Evolutionary conservation across 2,888 invertebrate genomes (phyloP), one percentile per base, ranked within the genome.

Genomic region (Pyrrhosoma nymphula): DNA sequence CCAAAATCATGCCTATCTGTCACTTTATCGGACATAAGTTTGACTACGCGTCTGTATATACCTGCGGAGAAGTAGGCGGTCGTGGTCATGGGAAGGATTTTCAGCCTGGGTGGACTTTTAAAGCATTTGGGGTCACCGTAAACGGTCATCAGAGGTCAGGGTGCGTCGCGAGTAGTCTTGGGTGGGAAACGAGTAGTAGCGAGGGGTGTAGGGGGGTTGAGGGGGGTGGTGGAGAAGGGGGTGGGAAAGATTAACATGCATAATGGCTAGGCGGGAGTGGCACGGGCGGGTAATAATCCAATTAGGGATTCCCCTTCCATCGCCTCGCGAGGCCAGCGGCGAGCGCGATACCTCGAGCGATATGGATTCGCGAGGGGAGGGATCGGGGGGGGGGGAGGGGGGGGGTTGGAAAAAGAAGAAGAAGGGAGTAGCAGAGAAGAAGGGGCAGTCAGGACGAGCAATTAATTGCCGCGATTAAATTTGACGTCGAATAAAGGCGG

Each of bases 381-480:
- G 69, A n/a, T n/a, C n/a, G 2, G 69, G 26, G n/a, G n/a, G 2
- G 10, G 30, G 75, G 12, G 18, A 69, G n/a, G 1, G 69, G 2
- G 69, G 26, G n/a, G n/a, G 2, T 10, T 12, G 69, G 18, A 35
- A 30, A n/a, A 26, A 30, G 30, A 75, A n/a, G n/a, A 30, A n/a
- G 75, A 82, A 30, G 35, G 35, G 35, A 4, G 60, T 60, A 60
- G 8, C 2, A 47, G 47, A 60, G 16, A 20, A 60, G 60, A 16
- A 30, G n/a, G 75, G 75, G n/a, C 69, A n/a, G 23, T n/a, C 10
- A n/a, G 69, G 75, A 6, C 75, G 30, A 30, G 75, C 3, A 30
- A 82, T 82, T 82, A 82, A 30, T 82, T 82, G 75, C 75, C 35
- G 75, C 3, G 75, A 82, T 82, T 82, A 82, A 35, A 30, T 82